Percentiles rank a stretch among this genome's conserved stretches.
Evolutionary conservation across 2,113 vertebrate species (phyloP).

Genomic region (Eulemur macaco): DNA sequence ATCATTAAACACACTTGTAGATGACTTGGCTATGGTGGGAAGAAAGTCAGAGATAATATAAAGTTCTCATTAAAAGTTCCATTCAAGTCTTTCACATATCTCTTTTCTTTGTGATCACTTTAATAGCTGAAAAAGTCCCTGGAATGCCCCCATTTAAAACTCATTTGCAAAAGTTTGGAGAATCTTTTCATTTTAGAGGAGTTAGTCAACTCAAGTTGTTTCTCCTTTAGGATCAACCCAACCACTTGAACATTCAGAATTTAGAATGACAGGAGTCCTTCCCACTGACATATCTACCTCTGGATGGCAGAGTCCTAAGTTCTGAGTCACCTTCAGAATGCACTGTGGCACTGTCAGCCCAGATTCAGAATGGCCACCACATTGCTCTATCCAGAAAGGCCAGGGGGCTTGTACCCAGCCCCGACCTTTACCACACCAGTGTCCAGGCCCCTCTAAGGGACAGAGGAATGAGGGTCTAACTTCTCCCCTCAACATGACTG

Average conservation of each 20-base stretch:
- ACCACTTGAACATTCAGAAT: not conserved
- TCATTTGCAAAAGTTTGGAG: constrained; percentile 30
- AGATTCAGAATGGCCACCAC: not conserved
- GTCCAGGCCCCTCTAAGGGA: not conserved
- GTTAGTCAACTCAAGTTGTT: constrained; percentile 5
- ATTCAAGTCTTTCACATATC: constrained; percentile 29
- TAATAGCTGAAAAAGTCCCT: not conserved
- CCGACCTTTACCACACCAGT: not conserved
- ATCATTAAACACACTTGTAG: not conserved
- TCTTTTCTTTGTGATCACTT: constrained; percentile 37
- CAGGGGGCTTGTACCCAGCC: not conserved
- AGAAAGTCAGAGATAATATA: not conserved
- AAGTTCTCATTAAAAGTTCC: not conserved
- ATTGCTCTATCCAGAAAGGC: not conserved
- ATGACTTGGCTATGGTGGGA: not conserved
- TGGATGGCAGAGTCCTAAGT: not conserved
- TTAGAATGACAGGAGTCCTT: not conserved
- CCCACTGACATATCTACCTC: not conserved
- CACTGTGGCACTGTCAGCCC: not conserved
- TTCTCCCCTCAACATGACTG: not conserved
- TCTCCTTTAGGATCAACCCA: not conserved
- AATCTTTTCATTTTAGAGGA: constrained; percentile 14
- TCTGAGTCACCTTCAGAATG: not conserved
- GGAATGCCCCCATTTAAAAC: not conserved
- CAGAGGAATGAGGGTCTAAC: not conserved